phyloP scores from a whole-genome alignment of 2,113 vertebrate genomes.

The Chrysemys picta region DNA sequence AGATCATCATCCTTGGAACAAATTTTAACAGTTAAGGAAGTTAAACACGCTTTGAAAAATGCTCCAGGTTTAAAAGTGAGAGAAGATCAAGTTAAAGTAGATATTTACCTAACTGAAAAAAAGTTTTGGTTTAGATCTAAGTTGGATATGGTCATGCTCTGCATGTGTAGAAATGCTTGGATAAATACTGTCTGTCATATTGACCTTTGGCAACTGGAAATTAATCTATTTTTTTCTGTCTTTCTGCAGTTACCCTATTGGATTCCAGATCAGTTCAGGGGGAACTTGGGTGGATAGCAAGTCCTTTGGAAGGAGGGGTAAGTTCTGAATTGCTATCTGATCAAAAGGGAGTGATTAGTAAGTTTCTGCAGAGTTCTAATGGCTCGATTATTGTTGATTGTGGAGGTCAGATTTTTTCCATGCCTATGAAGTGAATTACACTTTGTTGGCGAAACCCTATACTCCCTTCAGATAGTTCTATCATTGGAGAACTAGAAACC shows the following conservation, averaged over 20 bases:
- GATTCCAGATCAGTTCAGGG: constrained; percentile 97
- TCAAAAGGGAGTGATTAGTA: constrained; percentile 75
- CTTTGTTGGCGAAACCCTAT: constrained; percentile 95
- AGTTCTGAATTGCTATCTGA: constrained; percentile 79
- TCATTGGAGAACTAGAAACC: constrained; percentile 82
- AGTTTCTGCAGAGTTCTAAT: constrained; percentile 81
- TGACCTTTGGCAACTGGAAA: constrained; percentile 70
- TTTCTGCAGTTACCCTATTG: constrained; percentile 93
- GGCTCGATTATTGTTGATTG: constrained; percentile 88
- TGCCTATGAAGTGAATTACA: constrained; percentile 87
- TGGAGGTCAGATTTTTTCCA: constrained; percentile 90
- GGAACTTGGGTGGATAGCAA: constrained; percentile 97
- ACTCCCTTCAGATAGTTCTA: constrained; percentile 80
- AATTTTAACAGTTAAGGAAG: constrained; percentile 70
- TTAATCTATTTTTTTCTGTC: constrained; percentile 74
- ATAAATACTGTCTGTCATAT: constrained; percentile 60
- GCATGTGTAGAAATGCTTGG: constrained; percentile 71
- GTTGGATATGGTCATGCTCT: constrained; percentile 28
- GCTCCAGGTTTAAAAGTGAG: neutral
- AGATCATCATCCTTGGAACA: constrained; percentile 3
- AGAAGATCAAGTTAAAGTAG: constrained; percentile 40
- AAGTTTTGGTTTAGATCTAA: constrained; percentile 51
- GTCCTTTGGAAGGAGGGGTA: constrained; percentile 98
- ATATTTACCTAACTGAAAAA: constrained; percentile 50
- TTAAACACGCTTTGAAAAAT: neutral